Conservation (phyloP, 2,797 vertebrate species). For the Pangasius djambal region DNA sequence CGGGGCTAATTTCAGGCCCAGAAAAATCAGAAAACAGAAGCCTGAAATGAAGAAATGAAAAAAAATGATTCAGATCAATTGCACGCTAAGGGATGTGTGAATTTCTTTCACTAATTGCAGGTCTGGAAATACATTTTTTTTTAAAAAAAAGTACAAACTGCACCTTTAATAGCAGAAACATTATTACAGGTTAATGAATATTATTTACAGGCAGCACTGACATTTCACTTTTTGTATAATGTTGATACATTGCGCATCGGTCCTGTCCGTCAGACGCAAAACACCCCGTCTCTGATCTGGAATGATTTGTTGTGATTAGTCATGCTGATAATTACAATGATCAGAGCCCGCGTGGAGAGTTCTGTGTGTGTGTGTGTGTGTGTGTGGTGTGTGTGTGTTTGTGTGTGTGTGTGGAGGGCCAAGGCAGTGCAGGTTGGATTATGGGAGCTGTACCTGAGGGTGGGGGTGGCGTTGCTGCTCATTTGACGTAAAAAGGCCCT, state of each 20-base stretch:
- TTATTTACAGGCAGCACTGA: conserved; percentile 34
- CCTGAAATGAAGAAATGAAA: neutral
- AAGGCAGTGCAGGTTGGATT: conserved; percentile 53
- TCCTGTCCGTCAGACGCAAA: conserved; percentile 29
- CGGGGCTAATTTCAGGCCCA: neutral
- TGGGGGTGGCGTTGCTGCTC: conserved; percentile 74
- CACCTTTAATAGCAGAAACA: neutral
- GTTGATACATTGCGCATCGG: conserved; percentile 36
- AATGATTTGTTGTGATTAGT: conserved; percentile 71
- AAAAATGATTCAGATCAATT: neutral
- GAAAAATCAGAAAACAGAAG: neutral
- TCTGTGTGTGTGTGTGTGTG: conserved; percentile 67
- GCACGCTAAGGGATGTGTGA: neutral
- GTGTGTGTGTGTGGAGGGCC: neutral
- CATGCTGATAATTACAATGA: conserved; percentile 67
- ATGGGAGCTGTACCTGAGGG: conserved; percentile 57
- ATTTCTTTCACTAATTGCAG: neutral
- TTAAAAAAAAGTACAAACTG: neutral
- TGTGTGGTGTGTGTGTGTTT: conserved; percentile 69
- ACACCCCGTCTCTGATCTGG: conserved; percentile 4
- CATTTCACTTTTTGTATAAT: conserved; percentile 24
- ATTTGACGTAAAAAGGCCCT: conserved; percentile 82
- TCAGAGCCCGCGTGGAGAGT: conserved; percentile 59
- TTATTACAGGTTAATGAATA: neutral
- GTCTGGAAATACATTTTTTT: neutral